Percentiles rank a stretch among this genome's conserved stretches.
These are phyloP conservation scores for Aethina tumida DNA, from an alignment of 1,140 invertebrate species.

Conservation along the genomic window DNA sequence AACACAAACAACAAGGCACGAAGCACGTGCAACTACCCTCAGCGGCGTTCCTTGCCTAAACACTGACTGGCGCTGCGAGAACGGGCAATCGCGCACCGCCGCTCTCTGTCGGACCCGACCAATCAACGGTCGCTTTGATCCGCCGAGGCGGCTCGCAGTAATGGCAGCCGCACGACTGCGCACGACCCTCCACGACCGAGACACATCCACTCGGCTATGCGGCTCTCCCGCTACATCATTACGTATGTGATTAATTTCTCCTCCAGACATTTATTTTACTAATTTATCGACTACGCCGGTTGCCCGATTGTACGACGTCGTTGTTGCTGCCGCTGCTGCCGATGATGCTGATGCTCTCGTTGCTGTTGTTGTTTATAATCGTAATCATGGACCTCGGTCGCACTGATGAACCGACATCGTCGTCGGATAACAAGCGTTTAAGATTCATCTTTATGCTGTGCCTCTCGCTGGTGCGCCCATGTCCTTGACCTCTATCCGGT, in stretches of 20 bases:
- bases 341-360: no score
- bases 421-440: no score
- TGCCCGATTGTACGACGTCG: slow-evolving; percentile 21
- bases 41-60: slow-evolving; percentile 18
- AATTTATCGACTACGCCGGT: slow-evolving; percentile 32
- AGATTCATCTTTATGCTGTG: no score
- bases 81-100: slow-evolving; percentile 19
- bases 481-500: slow-evolving; percentile 14
- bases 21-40: slow-evolving; percentile 16
- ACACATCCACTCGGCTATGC: not conserved
- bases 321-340: not conserved
- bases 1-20: no score
- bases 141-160: slow-evolving; percentile 35
- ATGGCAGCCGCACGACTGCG: slow-evolving; percentile 38
- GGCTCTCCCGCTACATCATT: slow-evolving; percentile 28
- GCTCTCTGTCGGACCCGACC: slow-evolving; percentile 32
- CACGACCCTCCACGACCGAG: slow-evolving; percentile 27
- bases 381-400: no score
- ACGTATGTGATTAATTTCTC: slow-evolving; percentile 31
- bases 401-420: no score
- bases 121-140: slow-evolving; percentile 33
- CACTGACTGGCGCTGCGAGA: slow-evolving; percentile 21
- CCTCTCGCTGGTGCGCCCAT: slow-evolving; percentile 4
- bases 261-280: slow-evolving; percentile 31
- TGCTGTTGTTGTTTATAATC: no score